Evolutionary conservation across 2,113 vertebrate species (phyloP).

Genomic region (Cryptotis parvus): DNA sequence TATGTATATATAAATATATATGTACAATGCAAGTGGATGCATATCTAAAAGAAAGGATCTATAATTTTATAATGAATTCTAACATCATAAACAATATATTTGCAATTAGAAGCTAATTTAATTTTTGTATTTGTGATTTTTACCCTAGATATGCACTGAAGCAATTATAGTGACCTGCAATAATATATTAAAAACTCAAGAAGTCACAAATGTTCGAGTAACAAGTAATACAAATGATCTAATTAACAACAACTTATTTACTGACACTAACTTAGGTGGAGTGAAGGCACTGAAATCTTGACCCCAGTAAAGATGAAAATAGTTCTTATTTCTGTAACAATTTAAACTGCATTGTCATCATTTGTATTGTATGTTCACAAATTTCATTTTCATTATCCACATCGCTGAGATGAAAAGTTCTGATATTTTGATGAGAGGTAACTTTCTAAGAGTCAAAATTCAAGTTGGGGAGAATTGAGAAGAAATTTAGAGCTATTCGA

Average conservation of each 20-base stretch:
- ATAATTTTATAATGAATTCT: too few relatives aligned
- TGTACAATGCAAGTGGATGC: too few relatives aligned
- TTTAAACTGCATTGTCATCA: not conserved
- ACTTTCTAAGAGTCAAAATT: not conserved
- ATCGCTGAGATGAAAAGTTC: not conserved
- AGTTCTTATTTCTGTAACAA: not conserved
- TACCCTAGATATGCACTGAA: not conserved
- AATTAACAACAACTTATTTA: not conserved
- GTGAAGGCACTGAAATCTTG: not conserved
- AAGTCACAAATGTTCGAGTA: not conserved
- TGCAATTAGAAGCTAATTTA: not conserved
- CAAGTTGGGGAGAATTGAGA: not conserved
- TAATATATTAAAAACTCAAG: conserved; percentile 16
- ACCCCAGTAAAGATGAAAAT: not conserved
- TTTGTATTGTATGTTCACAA: not conserved
- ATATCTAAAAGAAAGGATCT: too few relatives aligned
- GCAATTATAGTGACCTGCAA: not conserved
- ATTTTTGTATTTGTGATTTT: not conserved
- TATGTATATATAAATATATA: too few relatives aligned
- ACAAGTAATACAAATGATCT: not conserved
- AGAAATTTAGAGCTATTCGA: not conserved
- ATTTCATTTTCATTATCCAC: not conserved
- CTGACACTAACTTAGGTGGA: not conserved
- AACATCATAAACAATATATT: not conserved
- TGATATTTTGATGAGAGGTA: not conserved